Percentiles rank a stretch among this genome's conserved stretches.
phyloP scores from a whole-genome alignment of 2,888 invertebrate genomes.

The Gortyna flavago region DNA sequence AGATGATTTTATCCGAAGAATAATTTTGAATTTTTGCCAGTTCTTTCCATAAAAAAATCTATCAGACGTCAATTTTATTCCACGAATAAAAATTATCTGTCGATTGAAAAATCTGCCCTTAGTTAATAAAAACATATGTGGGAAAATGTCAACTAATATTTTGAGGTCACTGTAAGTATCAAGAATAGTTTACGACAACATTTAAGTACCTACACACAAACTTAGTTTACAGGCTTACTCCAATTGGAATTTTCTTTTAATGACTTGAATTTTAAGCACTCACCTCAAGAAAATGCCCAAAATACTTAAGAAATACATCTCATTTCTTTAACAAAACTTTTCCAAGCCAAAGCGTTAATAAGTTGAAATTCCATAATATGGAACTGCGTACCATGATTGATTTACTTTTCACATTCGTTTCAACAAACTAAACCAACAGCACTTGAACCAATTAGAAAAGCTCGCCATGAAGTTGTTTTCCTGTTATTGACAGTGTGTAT shows the following conservation, averaged over 20 bases:
- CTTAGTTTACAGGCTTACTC: neutral
- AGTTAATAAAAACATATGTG: too few species aligned
- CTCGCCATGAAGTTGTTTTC: slow-evolving; percentile 61
- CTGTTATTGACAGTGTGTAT: slow-evolving; percentile 49
- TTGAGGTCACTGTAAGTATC: too few species aligned
- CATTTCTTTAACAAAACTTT: slow-evolving; percentile 41
- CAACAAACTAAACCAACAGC: slow-evolving; percentile 73
- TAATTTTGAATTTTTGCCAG: too few species aligned
- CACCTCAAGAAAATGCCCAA: neutral
- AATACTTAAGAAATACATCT: slow-evolving; percentile 20
- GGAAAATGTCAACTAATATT: too few species aligned
- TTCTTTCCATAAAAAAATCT: too few species aligned
- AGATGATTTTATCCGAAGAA: too few species aligned
- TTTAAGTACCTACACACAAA: neutral
- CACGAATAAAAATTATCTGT: too few species aligned
- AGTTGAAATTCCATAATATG: slow-evolving; percentile 45
- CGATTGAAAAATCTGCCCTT: too few species aligned
- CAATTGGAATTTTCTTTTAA: neutral
- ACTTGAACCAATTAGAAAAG: slow-evolving; percentile 80
- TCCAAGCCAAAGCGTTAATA: slow-evolving; percentile 42
- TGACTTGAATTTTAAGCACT: neutral
- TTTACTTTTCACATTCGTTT: slow-evolving; percentile 77
- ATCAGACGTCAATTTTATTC: too few species aligned
- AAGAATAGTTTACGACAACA: too few species aligned
- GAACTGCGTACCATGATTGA: slow-evolving; percentile 72